Conservation (phyloP, 2,113 vertebrate genomes). For the Grus americana region DNA sequence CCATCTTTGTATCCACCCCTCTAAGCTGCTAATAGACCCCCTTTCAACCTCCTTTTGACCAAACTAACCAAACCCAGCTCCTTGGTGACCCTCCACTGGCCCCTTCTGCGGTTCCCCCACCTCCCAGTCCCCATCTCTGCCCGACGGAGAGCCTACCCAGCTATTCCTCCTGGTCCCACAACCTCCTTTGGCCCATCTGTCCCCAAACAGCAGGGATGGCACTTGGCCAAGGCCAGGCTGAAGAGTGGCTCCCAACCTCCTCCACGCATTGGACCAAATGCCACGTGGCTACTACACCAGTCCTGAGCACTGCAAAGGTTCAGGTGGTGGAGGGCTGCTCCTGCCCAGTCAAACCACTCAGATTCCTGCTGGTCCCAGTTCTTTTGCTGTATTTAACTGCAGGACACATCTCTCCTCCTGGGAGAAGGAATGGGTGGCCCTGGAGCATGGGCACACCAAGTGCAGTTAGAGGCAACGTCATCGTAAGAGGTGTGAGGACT, state of each 20-base stretch:
- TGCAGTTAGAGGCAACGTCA: not conserved
- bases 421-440: not conserved
- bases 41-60: not conserved
- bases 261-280: fast-evolving
- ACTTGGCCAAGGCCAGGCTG: not conserved
- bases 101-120: not conserved
- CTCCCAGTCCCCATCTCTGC: not conserved
- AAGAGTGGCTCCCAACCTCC: not conserved
- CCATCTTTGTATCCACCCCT: not conserved
- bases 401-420: not conserved
- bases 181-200: not conserved
- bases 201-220: not conserved
- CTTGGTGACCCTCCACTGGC: not conserved
- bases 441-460: no score
- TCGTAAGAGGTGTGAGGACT: not conserved
- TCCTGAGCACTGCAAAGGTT: not conserved
- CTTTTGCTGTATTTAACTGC: not conserved
- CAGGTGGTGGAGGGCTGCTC: not conserved
- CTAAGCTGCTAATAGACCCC: not conserved
- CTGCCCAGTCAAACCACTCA: not conserved
- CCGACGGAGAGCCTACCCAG: not conserved
- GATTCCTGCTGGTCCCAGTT: not conserved
- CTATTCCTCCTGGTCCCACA: not conserved
- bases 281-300: not conserved
- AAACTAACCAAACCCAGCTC: not conserved